These are phyloP conservation scores for Fregetta grallaria DNA, from an alignment of 2,113 vertebrate species.

Conservation along the genomic window DNA sequence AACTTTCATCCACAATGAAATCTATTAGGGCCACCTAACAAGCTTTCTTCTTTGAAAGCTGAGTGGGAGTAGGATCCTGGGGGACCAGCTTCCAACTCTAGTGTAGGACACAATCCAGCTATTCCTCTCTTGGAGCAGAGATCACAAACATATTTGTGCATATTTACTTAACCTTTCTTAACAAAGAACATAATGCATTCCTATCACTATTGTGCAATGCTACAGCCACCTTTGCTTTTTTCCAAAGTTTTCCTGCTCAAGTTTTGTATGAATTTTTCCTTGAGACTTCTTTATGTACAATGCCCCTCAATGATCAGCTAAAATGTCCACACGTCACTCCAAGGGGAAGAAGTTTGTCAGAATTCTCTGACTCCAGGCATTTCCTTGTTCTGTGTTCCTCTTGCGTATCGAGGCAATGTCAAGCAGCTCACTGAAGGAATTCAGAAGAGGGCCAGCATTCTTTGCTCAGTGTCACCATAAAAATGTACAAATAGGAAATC, in stretches of 20 bases:
- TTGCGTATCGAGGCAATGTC: neutral
- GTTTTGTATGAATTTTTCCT: neutral
- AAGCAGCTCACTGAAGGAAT: neutral
- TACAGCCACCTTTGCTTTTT: neutral
- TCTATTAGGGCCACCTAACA: neutral
- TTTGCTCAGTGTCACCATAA: neutral
- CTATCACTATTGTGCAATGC: neutral
- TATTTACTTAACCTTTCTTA: slow-evolving; percentile 3
- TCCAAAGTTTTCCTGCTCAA: neutral
- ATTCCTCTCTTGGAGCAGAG: neutral
- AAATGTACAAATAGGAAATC: neutral
- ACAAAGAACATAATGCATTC: neutral
- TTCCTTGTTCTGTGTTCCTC: neutral
- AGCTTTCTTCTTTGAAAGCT: neutral
- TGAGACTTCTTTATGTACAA: neutral
- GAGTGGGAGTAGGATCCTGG: neutral
- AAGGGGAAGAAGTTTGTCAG: neutral
- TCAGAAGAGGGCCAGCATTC: neutral
- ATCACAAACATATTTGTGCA: neutral
- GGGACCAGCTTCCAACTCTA: neutral
- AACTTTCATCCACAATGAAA: neutral
- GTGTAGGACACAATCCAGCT: neutral
- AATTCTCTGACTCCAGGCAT: neutral
- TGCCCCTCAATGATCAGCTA: neutral
- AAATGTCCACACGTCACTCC: neutral